Percentiles rank a stretch among this genome's conserved stretches.
Conservation (phyloP, 2,113 vertebrate species). For the Pitta sordida region DNA sequence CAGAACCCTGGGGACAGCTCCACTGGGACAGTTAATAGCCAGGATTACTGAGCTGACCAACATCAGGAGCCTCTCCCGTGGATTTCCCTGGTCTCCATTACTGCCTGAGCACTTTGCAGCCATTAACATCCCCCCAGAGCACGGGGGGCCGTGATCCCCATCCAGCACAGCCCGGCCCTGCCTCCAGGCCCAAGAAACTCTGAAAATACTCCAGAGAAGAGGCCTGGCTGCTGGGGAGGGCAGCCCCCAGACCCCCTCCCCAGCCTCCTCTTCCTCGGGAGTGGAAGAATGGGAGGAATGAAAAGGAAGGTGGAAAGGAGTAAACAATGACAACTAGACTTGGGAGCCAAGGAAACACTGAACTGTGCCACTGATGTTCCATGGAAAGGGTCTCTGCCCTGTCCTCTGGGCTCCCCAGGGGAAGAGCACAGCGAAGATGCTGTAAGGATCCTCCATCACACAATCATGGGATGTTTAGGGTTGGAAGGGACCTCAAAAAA, state of each 20-base stretch:
- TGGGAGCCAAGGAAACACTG: not conserved
- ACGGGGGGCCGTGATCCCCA: rapidly evolving
- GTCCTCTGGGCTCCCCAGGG: not conserved
- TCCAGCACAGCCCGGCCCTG: not conserved
- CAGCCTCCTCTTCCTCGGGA: not conserved
- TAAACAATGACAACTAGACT: not conserved
- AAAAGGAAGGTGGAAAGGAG: not conserved
- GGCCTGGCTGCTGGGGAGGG: not conserved
- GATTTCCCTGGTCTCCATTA: not conserved
- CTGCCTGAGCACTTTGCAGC: not conserved
- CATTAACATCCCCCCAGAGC: not conserved
- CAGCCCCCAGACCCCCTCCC: rapidly evolving
- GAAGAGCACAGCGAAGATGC: not conserved
- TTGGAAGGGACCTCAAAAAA: not conserved
- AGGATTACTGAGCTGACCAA: not conserved
- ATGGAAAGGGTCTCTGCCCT: not conserved
- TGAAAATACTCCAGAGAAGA: not conserved
- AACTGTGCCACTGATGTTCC: rapidly evolving
- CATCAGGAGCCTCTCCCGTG: not conserved
- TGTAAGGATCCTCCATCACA: not conserved
- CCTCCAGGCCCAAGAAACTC: not conserved
- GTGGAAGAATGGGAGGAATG: rapidly evolving
- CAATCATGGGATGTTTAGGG: not conserved
- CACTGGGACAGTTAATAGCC: not conserved
- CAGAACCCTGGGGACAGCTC: not conserved